Evolutionary conservation across 2,113 vertebrate genomes (phyloP).

Genomic region (Bubo scandiacus): DNA sequence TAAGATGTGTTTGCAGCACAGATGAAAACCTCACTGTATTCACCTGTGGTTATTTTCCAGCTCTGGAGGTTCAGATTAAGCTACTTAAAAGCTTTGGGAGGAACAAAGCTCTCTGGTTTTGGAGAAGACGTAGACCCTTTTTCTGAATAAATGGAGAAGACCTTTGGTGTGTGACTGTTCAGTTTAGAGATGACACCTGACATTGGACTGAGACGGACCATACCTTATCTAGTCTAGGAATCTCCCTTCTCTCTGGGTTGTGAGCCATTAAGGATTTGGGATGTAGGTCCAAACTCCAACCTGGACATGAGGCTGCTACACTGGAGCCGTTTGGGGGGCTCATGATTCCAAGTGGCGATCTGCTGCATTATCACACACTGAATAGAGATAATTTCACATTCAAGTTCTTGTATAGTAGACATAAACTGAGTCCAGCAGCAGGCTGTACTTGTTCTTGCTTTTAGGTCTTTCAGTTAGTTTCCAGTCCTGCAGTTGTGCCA

Average conservation of each 20-base stretch:
- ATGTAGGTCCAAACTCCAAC: not conserved
- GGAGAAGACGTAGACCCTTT: not conserved
- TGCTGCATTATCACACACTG: not conserved
- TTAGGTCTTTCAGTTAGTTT: not conserved
- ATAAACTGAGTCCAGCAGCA: not conserved
- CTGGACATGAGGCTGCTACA: not conserved
- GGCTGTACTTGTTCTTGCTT: not conserved
- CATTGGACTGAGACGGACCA: rapidly evolving
- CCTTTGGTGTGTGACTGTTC: not conserved
- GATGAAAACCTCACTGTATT: not conserved
- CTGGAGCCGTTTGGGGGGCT: not conserved
- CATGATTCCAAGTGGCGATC: not conserved
- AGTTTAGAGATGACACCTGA: not conserved
- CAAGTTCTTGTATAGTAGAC: too few relatives aligned
- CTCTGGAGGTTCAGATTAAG: not conserved
- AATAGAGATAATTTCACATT: not conserved
- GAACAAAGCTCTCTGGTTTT: not conserved
- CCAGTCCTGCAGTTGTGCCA: not conserved
- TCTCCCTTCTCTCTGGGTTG: not conserved
- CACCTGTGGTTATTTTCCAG: not conserved
- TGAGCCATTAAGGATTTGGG: not conserved
- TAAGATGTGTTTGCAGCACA: not conserved
- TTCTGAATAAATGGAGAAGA: not conserved
- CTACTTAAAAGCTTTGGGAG: not conserved
- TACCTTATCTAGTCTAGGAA: not conserved